These are phyloP conservation scores for Cantharis lateralis DNA, from an alignment of 2,888 invertebrate genomes.

Conservation along the genomic window DNA sequence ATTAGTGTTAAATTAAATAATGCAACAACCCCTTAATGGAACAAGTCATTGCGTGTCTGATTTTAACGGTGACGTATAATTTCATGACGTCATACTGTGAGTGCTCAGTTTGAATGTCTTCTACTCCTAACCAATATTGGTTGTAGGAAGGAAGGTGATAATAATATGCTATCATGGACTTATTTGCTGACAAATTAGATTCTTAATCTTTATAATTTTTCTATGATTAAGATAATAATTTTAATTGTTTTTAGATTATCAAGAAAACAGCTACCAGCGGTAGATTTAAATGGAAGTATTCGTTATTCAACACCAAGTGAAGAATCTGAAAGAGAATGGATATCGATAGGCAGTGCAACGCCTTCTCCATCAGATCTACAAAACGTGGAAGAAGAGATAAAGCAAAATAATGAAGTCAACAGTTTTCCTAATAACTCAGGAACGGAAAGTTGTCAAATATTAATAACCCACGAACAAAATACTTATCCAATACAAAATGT, in stretches of 20 bases:
- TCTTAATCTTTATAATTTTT: background rate
- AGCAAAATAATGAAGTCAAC: background rate
- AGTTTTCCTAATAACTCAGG: background rate
- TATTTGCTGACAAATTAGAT: too few relatives aligned
- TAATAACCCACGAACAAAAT: background rate
- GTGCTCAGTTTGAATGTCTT: too few relatives aligned
- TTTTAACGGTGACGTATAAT: background rate
- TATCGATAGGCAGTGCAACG: conserved; percentile 52
- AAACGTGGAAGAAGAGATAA: background rate
- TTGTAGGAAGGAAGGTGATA: too few relatives aligned
- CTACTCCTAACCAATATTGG: too few relatives aligned
- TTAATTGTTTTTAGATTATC: conserved; percentile 58
- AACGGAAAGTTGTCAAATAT: background rate
- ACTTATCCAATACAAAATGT: background rate
- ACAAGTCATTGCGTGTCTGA: background rate
- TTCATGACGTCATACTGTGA: background rate
- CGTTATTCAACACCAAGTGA: conserved; percentile 65
- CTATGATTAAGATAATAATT: background rate
- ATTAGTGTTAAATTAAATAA: background rate
- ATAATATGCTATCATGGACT: too few relatives aligned
- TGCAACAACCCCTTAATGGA: background rate
- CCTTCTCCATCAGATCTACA: conserved; percentile 5
- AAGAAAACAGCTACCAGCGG: conserved; percentile 73
- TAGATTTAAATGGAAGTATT: conserved; percentile 72
- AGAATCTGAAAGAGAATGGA: conserved; percentile 79